These are phyloP conservation scores for Vanacampus margaritifer DNA, from an alignment of 2,113 vertebrate genomes.

Conservation along the genomic window DNA sequence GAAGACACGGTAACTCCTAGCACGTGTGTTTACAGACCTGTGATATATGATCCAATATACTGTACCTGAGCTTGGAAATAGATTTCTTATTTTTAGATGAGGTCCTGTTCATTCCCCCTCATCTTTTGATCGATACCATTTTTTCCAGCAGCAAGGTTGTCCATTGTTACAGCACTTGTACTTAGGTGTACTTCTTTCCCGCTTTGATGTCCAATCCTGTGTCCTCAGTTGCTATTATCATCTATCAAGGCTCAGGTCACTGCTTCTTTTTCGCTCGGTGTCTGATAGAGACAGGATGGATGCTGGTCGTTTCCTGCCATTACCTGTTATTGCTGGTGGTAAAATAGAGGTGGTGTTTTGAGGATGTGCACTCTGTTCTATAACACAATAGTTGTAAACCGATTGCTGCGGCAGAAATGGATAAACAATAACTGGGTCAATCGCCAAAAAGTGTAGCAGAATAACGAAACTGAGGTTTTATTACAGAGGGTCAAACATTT, in stretches of 20 bases:
- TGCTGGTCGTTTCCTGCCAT: constrained; percentile 40
- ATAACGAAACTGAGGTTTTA: too few species aligned
- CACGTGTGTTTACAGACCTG: neutral
- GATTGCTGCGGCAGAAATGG: neutral
- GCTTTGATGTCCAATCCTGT: constrained; percentile 40
- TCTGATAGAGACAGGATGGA: constrained; percentile 32
- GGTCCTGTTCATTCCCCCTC: constrained; percentile 19
- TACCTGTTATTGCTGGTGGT: constrained; percentile 34
- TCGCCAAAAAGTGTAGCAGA: neutral
- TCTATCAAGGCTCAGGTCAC: constrained; percentile 40
- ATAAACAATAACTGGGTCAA: neutral
- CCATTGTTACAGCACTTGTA: constrained; percentile 42
- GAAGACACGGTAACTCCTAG: constrained; percentile 6
- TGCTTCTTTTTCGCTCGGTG: constrained; percentile 22
- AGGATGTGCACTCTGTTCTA: neutral
- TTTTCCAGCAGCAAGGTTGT: constrained; percentile 26
- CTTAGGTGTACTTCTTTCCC: constrained; percentile 34
- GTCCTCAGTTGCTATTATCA: constrained; percentile 44
- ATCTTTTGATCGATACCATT: constrained; percentile 52
- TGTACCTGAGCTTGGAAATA: constrained; percentile 41
- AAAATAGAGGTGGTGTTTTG: constrained; percentile 12
- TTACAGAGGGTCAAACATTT: too few species aligned
- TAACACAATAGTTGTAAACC: neutral
- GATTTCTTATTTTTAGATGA: constrained; percentile 52
- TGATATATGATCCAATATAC: constrained; percentile 45